These are phyloP conservation scores for Pristionchus arcanus DNA, from an alignment of 2,888 invertebrate species.

Conservation along the genomic window DNA sequence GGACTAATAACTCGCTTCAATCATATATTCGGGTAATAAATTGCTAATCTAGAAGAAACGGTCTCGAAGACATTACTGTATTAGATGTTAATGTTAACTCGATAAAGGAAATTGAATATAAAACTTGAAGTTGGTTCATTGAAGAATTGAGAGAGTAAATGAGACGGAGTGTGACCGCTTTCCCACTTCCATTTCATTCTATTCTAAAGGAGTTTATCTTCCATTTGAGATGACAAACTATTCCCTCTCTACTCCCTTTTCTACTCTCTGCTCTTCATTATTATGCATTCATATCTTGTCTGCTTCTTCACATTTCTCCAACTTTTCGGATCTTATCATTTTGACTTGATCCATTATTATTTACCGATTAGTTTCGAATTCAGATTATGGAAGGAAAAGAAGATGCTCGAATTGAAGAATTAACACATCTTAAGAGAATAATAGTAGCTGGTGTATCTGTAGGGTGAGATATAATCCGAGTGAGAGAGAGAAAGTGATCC, in stretches of 20 bases:
- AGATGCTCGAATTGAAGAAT: not conserved
- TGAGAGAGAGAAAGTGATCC: not conserved
- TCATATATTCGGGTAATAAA: not conserved
- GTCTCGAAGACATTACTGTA: slow-evolving; percentile 10
- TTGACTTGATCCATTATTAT: no score
- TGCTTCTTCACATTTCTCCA: not conserved
- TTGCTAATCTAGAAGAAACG: not conserved
- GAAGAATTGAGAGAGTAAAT: not conserved
- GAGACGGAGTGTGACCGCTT: slow-evolving; percentile 34
- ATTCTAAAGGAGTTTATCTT: not conserved
- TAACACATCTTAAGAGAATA: not conserved
- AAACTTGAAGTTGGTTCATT: slow-evolving; percentile 30
- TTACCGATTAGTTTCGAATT: not conserved
- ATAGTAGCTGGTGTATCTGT: not conserved
- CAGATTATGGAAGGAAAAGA: not conserved
- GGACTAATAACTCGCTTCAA: not conserved
- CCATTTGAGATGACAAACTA: not conserved
- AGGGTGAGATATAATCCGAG: not conserved
- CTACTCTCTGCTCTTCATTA: not conserved
- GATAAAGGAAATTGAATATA: slow-evolving; percentile 8
- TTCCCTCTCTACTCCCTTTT: not conserved
- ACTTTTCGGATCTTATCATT: not conserved
- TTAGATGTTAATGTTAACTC: slow-evolving; percentile 2
- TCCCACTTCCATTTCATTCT: slow-evolving; percentile 17
- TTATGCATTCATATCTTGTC: not conserved